A percentile compares a stretch with the other conserved stretches of the same genome.
These are phyloP conservation scores for Melanotus villosus DNA, from an alignment of 2,888 invertebrate species.

Conservation along the genomic window DNA sequence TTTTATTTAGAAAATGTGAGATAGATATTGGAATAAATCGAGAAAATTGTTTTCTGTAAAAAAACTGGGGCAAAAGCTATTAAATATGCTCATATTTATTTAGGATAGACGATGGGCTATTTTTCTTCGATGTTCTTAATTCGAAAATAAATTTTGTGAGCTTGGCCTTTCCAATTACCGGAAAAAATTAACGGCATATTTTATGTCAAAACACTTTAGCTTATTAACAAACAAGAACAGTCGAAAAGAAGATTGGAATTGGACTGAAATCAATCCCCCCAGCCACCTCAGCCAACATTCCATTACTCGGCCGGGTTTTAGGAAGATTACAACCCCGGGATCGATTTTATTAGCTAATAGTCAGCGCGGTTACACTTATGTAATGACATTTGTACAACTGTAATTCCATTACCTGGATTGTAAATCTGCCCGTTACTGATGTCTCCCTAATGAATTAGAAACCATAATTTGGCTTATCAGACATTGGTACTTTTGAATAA, in stretches of 20 bases:
- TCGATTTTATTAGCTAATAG: constrained; percentile 68
- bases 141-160: constrained; percentile 20
- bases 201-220: constrained; percentile 48
- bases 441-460: constrained; percentile 62
- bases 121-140: constrained; percentile 12
- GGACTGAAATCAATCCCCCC: constrained; percentile 55
- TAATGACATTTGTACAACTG: constrained; percentile 67
- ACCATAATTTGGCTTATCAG: constrained; percentile 55
- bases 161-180: constrained; percentile 23
- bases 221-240: constrained; percentile 48
- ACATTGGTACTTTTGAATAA: constrained; percentile 23
- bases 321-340: constrained; percentile 63
- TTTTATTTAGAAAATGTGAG: no score
- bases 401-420: constrained; percentile 68
- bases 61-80: not conserved
- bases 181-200: constrained; percentile 40
- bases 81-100: constrained; percentile 9
- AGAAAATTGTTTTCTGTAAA: no score
- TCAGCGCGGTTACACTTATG: constrained; percentile 67
- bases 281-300: constrained; percentile 58
- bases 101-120: constrained; percentile 14
- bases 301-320: constrained; percentile 60
- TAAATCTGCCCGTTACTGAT: constrained; percentile 64
- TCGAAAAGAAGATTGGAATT: constrained; percentile 45
- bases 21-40: no score